Conservation (phyloP, 2,888 invertebrate species). For the Drosophila percnosoma region DNA sequence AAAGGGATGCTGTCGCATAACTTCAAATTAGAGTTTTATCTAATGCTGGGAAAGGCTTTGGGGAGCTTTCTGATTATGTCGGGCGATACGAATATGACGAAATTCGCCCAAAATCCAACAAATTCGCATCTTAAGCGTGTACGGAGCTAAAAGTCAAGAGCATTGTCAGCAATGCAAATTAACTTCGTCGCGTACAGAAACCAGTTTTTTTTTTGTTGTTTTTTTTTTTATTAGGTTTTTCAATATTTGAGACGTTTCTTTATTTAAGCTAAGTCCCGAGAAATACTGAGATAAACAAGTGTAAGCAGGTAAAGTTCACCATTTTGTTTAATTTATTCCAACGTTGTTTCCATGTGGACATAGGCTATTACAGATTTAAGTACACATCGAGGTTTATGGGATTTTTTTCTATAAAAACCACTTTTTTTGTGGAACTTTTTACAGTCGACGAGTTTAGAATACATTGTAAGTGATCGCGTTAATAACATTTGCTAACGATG, state of each 20-base stretch:
- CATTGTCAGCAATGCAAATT: slow-evolving; percentile 50
- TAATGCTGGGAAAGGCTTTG: neutral
- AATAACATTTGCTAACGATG: slow-evolving; percentile 11
- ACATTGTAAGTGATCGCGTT: slow-evolving; percentile 28
- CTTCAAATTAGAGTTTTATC: neutral
- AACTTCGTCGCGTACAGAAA: slow-evolving; percentile 39
- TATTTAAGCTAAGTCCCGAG: slow-evolving; percentile 9
- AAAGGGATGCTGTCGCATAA: neutral
- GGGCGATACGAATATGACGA: slow-evolving; percentile 30
- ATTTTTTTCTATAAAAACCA: neutral
- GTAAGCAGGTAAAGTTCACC: slow-evolving; percentile 17
- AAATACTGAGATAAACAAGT: slow-evolving; percentile 4
- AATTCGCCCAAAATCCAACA: slow-evolving; percentile 14
- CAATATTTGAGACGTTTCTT: slow-evolving; percentile 9
- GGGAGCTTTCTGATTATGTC: slow-evolving; percentile 8
- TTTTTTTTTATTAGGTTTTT: slow-evolving; percentile 20
- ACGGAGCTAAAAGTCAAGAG: slow-evolving; percentile 2
- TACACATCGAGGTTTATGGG: neutral
- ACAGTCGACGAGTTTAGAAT: slow-evolving; percentile 3
- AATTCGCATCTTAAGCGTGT: slow-evolving; percentile 5
- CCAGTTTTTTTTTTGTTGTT: slow-evolving; percentile 23
- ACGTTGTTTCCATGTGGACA: slow-evolving; percentile 31
- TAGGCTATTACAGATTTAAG: slow-evolving; percentile 31
- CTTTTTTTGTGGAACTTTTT: neutral
- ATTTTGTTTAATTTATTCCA: neutral